Evolutionary conservation across 2,113 vertebrate genomes (phyloP).

Genomic region (Balaenoptera acutorostrata): DNA sequence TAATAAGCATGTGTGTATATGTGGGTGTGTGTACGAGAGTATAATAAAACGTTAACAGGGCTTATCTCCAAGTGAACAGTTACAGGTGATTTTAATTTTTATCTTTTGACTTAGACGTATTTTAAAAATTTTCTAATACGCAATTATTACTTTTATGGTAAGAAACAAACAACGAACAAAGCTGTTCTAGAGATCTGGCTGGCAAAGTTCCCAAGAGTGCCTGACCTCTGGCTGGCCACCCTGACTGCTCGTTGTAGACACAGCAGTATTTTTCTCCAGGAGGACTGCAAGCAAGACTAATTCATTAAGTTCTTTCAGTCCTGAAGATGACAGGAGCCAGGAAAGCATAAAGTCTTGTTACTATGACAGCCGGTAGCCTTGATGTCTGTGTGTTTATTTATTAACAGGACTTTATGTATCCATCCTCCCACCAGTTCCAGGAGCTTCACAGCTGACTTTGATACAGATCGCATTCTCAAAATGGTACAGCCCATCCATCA

Average conservation of each 20-base stretch:
- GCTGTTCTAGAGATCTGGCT: background rate
- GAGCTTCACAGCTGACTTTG: conserved; percentile 1
- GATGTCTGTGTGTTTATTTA: conserved; percentile 73
- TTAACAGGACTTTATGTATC: conserved; percentile 43
- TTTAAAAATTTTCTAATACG: background rate
- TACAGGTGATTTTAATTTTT: background rate
- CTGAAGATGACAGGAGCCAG: conserved; percentile 65
- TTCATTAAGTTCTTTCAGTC: conserved; percentile 66
- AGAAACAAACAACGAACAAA: background rate
- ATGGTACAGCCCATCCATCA: background rate
- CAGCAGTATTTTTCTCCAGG: conserved; percentile 14
- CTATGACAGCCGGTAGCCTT: conserved; percentile 67
- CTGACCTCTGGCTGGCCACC: background rate
- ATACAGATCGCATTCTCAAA: background rate
- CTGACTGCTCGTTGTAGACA: background rate
- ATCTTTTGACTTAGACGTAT: background rate
- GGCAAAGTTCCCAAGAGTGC: background rate
- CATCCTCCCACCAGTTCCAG: background rate
- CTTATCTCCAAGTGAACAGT: background rate
- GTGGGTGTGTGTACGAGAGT: too few species aligned
- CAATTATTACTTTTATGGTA: background rate
- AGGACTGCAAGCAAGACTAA: conserved; percentile 57
- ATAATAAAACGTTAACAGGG: background rate
- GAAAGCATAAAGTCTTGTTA: conserved; percentile 73
- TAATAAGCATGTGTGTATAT: background rate